Percentiles rank a stretch among this genome's conserved stretches.
Evolutionary conservation across 2,113 vertebrate genomes (phyloP).

Genomic region (Nanorana parkeri): DNA sequence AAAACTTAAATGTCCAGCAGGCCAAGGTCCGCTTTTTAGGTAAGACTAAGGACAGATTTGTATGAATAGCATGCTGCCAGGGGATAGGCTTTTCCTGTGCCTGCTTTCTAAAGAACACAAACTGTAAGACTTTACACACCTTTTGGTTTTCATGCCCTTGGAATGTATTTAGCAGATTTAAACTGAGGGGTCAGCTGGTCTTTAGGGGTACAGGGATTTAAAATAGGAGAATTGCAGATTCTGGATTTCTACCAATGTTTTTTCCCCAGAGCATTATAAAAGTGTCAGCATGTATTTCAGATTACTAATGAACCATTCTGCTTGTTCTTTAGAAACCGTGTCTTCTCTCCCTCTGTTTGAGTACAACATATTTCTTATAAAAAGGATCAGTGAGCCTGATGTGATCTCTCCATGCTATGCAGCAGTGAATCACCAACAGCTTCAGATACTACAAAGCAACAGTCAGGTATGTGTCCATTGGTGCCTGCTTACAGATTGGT

Average conservation of each 20-base stretch:
- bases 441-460: conserved; percentile 73
- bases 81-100: not conserved
- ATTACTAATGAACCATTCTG: not conserved
- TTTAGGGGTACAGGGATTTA: no score
- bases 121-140: no score
- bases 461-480: conserved; percentile 75
- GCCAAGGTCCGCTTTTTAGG: conserved; percentile 86
- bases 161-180: no score
- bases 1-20: conserved; percentile 65
- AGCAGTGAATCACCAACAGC: conserved; percentile 75
- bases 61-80: not conserved
- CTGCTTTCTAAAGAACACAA: no score
- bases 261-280: no score
- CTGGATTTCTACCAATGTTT: no score
- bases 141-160: no score
- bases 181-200: no score
- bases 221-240: no score
- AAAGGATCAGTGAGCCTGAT: conserved; percentile 72
- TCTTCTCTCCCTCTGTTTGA: conserved; percentile 81
- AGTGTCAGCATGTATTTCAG: no score
- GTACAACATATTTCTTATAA: conserved; percentile 73
- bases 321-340: conserved; percentile 69
- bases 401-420: conserved; percentile 76
- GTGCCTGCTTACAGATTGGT: not conserved
- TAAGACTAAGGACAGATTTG: conserved; percentile 71